Base-by-base conservation (phyloP, 2,113 vertebrate species). In the Phrynocephalus versicolor region DNA sequence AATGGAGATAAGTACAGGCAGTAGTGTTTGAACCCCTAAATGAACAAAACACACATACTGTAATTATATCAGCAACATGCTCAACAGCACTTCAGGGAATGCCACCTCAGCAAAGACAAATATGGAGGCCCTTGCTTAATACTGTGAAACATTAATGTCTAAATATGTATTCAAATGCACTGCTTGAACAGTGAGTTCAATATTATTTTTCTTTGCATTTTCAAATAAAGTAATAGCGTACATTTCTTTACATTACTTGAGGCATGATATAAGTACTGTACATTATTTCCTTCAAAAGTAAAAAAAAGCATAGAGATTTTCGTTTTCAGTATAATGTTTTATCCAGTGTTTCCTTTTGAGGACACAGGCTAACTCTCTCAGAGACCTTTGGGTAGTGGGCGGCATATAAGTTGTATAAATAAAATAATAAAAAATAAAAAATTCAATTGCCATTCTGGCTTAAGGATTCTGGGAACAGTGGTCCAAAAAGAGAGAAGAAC, bases 91-190 rank as follows among this genome's bases (percentile, higher is more conserved):
- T 27, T 69, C 23, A 33, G 37, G 3, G 30, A 87, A 33, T 51
- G 87, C 88, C 88, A 85, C 39, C 79, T 92, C 77, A 90, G 89
- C 67, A 86, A 60, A 83, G 83, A 87, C 19, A 83, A 87, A 88
- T 60, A 23, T 30, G 72, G n/a, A 87, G 15, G 79, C 55, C 1
- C 10, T 2, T 21, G 55, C 71, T 57, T 35, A 37, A 83, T 1
- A 6, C 65, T 15, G 57, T 10, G 74, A 2, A 0, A 16, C 27
- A 10, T 57, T 76, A 0, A 87, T 51, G 41, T 60, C 15, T 1
- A 1, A 57, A 69, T 19, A 2, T 77, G 27, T 79, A 60, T 60
- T 86, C 64, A 88, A 83, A 51, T 35, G 73, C 9, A 16, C 71
- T 79, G 9, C 14, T 9, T 0, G 0, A 65, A 18, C 71, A 30